Evolutionary conservation across 2,888 invertebrate species (phyloP), one percentile per base, ranked within the genome.

Genomic region (Philereme transversata): DNA sequence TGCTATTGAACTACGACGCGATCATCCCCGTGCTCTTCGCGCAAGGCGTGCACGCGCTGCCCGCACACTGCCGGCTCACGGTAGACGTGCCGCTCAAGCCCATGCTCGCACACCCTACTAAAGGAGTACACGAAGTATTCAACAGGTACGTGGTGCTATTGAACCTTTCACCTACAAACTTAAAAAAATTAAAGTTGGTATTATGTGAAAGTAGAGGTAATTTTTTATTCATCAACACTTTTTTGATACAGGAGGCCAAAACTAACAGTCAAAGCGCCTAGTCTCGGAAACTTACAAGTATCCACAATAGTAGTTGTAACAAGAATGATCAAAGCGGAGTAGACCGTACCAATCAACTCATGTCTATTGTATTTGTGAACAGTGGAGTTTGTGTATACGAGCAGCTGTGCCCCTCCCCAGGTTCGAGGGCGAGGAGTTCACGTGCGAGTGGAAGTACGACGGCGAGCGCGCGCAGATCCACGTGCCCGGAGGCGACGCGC

Each of bases 371-470:
- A 22, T 22, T 22, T 22, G 22, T 22, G 22, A 22, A 22, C 22
- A 1, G 22, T 22, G 22, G 22, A 3, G 22, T 22, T 3, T 22
- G 22, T 22, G 22, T 22, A 22, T 22, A 22, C 22, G 22, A 22
- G 22, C 22, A 22, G 22, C 1, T 22, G 22, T 22, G 22, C 22
- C 22, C 3, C 22, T 50, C 10, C 6, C 4, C 67, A 90, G 94
- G 61, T 97, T 98, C 87, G 97, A 97, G 62, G 95, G 96, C 9
- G 93, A 96, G 67, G 94, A 95, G 75, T 99, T 99, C 84, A 99
- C 99, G 0, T 99, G 99, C 84, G 99, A 99, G 90, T 99, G 96
- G 95, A 99, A 99, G 86, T 99, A 99, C 85, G 99, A 99, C 87
- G 99, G 99, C 0, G 99, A 99, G 93, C 93, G 99, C 74, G 99